A percentile compares a stretch with the other conserved stretches of the same genome.
Evolutionary conservation across 2,888 invertebrate genomes (phyloP).

Genomic region (Papilio gigon): DNA sequence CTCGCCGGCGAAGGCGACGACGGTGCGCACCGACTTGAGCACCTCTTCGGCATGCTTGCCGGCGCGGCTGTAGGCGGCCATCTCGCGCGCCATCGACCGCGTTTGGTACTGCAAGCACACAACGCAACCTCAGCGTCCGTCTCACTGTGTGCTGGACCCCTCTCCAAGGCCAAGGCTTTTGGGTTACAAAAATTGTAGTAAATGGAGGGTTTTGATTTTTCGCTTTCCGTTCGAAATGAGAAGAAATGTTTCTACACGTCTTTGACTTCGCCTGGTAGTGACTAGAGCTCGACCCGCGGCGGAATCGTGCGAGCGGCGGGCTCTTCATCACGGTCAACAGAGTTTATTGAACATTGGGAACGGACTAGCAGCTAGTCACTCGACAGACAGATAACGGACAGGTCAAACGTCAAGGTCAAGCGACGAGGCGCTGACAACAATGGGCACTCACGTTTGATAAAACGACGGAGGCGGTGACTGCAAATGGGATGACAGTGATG

Average conservation of each 20-base stretch:
- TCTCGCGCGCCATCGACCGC: slow-evolving; percentile 84
- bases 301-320: too few species aligned
- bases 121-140: background rate
- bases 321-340: too few species aligned
- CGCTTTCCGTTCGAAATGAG: too few species aligned
- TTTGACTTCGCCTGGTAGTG: too few species aligned
- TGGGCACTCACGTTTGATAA: slow-evolving; percentile 85
- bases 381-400: too few species aligned
- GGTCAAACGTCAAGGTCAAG: slow-evolving; percentile 90
- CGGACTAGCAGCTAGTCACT: too few species aligned
- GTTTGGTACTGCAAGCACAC: slow-evolving; percentile 78
- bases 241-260: too few species aligned
- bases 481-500: slow-evolving; percentile 88
- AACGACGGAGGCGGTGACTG: slow-evolving; percentile 86
- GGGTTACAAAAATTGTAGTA: too few species aligned
- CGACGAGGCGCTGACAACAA: slow-evolving; percentile 77
- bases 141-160: background rate
- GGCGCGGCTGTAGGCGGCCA: slow-evolving; percentile 89
- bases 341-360: too few species aligned
- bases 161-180: too few species aligned
- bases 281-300: too few species aligned
- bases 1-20: slow-evolving; percentile 90
- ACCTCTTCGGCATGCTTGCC: slow-evolving; percentile 91
- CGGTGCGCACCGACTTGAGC: slow-evolving; percentile 87
- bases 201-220: too few species aligned